These are phyloP conservation scores for Python bivittatus DNA, from an alignment of 2,113 vertebrate species.

Conservation along the genomic window DNA sequence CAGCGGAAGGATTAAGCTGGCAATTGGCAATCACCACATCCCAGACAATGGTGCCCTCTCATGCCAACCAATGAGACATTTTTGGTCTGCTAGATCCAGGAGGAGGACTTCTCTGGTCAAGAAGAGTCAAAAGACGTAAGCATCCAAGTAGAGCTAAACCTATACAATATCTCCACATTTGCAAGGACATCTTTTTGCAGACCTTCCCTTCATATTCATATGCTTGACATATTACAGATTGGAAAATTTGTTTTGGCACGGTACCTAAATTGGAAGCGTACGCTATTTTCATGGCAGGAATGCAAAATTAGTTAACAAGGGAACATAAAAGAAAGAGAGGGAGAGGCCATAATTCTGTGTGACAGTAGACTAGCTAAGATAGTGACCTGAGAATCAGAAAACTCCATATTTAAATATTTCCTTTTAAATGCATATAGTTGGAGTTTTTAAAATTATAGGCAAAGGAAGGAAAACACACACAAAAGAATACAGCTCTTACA, in stretches of 20 bases:
- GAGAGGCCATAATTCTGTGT: background rate
- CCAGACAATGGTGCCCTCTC: slow-evolving; percentile 12
- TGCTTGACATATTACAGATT: background rate
- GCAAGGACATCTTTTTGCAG: background rate
- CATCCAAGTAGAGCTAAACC: background rate
- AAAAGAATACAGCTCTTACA: background rate
- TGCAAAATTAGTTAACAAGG: background rate
- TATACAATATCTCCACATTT: background rate
- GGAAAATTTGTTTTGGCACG: background rate
- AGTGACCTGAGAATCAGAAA: background rate
- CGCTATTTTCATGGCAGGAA: background rate
- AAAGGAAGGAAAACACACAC: background rate
- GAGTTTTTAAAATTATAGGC: background rate
- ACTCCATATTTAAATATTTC: rapidly evolving
- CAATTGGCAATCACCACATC: slow-evolving; percentile 53
- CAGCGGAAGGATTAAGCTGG: slow-evolving; percentile 22
- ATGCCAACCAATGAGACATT: rapidly evolving
- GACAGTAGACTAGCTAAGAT: background rate
- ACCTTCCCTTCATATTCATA: background rate
- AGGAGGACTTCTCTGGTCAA: background rate
- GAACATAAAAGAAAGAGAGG: background rate
- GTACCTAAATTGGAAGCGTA: background rate
- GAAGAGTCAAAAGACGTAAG: background rate
- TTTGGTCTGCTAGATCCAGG: rapidly evolving
- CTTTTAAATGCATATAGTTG: background rate